phyloP scores from a whole-genome alignment of 23 tunicate genomes.

The Trididemnum clinides region DNA sequence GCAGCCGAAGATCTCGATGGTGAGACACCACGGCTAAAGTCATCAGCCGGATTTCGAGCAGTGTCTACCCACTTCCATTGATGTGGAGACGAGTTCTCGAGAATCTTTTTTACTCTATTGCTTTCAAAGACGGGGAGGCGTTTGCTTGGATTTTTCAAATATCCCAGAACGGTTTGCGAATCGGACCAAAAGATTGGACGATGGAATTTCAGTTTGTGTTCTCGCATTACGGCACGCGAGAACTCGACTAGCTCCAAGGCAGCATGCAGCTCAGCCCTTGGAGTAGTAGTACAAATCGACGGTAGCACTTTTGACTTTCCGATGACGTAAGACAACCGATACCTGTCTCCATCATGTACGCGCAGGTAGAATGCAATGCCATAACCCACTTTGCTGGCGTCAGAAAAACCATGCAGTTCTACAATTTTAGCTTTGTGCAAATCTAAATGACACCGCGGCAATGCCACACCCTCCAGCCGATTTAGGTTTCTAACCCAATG shows the following conservation, averaged over 20 bases:
- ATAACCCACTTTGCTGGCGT: background rate
- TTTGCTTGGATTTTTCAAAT: conserved; percentile 1
- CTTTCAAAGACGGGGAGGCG: background rate
- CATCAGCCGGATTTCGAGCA: background rate
- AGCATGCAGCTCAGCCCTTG: background rate
- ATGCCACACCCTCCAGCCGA: background rate
- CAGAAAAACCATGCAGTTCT: background rate
- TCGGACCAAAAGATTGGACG: background rate
- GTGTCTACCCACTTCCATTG: conserved; percentile 20
- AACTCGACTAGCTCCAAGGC: background rate
- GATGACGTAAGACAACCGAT: background rate
- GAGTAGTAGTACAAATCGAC: conserved; percentile 3
- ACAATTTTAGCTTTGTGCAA: background rate
- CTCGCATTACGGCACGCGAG: background rate
- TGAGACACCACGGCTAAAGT: background rate
- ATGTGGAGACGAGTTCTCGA: background rate
- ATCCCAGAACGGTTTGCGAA: conserved; percentile 1
- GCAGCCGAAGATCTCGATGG: background rate
- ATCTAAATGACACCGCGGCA: background rate
- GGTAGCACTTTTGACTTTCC: background rate
- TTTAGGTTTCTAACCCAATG: background rate
- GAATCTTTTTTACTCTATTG: background rate
- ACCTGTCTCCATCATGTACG: background rate
- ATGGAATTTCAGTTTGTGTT: background rate
- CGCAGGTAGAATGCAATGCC: background rate